Conservation (phyloP, 2,113 vertebrate species). For the Collichthys lucidus region DNA sequence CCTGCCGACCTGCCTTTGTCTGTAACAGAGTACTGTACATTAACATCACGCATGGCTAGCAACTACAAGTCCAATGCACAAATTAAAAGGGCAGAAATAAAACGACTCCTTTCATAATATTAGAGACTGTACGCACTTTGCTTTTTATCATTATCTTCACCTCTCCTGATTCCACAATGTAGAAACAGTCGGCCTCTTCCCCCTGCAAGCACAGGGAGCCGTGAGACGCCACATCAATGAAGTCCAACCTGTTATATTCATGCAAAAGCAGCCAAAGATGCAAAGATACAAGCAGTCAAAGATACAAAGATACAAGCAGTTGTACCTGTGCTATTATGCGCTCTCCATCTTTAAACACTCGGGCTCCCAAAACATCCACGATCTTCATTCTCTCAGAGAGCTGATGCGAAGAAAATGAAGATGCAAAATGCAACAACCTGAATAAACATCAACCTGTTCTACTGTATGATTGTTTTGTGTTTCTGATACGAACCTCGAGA, state of each 20-base stretch:
- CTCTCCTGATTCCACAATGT: conserved; percentile 93
- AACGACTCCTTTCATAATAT: neutral
- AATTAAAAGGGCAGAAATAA: neutral
- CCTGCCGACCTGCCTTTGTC: conserved; percentile 87
- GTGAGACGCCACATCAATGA: neutral
- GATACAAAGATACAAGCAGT: conserved; percentile 15
- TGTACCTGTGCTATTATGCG: conserved; percentile 91
- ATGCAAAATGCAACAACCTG: neutral
- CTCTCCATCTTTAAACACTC: conserved; percentile 89
- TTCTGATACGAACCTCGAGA: conserved; percentile 87
- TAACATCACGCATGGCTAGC: neutral
- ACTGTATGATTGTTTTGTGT: neutral
- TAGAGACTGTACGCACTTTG: conserved; percentile 68
- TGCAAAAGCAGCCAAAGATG: neutral
- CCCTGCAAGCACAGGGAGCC: conserved; percentile 82
- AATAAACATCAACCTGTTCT: neutral
- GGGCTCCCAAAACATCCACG: conserved; percentile 94
- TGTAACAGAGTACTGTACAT: conserved; percentile 56
- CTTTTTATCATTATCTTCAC: conserved; percentile 90
- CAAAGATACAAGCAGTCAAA: conserved; percentile 4
- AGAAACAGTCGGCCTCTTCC: conserved; percentile 94
- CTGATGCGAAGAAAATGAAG: conserved; percentile 69
- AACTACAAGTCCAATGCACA: neutral
- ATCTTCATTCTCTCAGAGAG: conserved; percentile 95
- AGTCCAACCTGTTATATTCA: too few relatives aligned